Evolutionary conservation across 92 coral and sea anemone species (phyloP), one percentile per base, ranked within the genome.

Genomic region (Pocillopora grandis): DNA sequence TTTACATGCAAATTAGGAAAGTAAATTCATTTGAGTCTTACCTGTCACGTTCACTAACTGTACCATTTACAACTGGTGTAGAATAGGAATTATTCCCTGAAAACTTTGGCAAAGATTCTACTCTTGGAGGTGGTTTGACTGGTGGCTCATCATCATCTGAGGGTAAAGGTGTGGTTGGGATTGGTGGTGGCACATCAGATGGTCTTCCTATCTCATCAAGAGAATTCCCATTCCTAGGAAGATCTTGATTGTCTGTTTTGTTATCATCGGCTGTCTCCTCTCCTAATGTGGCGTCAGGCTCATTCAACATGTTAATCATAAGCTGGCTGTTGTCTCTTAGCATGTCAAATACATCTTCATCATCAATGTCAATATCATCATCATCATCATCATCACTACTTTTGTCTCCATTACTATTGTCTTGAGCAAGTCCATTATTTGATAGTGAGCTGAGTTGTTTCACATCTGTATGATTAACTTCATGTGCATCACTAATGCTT

Each of bases 151-250:
- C 98, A 49, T 94, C 98, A 74, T 94, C 99, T 58, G 98, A 94
- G 58, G 99, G 99, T 56, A 96, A 82, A 62, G 99, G 97, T 37
- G 98, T 94, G 70, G 97, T 94, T 18, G 98, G 99, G 71, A 96
- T 56, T 5, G 99, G 98, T 1, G 99, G 99, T n/a, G 98, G 97
- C 12, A 85, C 90, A 75, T 87, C 97, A 5, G 91, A 61, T 60
- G 42, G 86, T 55, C 84, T 85, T 13, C 77, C 92, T 55, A 71
- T 79, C 58, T 21, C 83, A 62, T 75, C 83, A 66, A 81, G 83
- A 83, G 84, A 62, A 70, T 77, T 84, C 11, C 9, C 73, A 14
- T 42, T 42, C 62, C 16, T 37, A 76, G 19, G 78, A 62, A 20
- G 64, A 7, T 67, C 76, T 16, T 12, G 31, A 27, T 69, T 55